A percentile compares a stretch with the other conserved stretches of the same genome.
These are phyloP conservation scores for Cyanistes caeruleus DNA, from an alignment of 2,113 vertebrate species.

Conservation along the genomic window DNA sequence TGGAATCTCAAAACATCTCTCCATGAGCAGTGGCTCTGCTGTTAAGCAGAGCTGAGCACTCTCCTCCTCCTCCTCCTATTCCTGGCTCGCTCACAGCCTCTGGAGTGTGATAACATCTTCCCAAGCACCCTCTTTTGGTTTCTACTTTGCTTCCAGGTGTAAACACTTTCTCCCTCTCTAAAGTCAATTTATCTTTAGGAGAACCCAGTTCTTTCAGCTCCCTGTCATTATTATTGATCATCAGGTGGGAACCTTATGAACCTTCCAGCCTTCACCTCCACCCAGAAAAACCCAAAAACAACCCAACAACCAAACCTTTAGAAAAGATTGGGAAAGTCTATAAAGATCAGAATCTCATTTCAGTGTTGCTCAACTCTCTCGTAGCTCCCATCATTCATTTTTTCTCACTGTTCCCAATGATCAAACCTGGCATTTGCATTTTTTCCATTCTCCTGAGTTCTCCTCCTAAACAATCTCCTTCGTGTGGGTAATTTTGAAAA, in stretches of 20 bases:
- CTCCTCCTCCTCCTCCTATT: neutral
- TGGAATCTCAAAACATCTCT: neutral
- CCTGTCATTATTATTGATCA: neutral
- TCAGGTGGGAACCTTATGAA: neutral
- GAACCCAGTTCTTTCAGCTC: neutral
- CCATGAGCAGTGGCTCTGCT: neutral
- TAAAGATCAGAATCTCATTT: conserved; percentile 38
- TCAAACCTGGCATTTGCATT: neutral
- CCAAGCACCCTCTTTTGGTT: neutral
- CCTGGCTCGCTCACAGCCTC: neutral
- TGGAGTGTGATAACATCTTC: neutral
- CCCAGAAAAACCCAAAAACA: neutral
- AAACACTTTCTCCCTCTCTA: conserved; percentile 3
- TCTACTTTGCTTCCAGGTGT: neutral
- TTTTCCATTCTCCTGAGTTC: neutral
- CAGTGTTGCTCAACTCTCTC: neutral
- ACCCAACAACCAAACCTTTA: neutral
- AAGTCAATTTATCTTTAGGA: neutral
- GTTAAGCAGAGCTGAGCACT: neutral
- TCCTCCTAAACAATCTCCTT: neutral
- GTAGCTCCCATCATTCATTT: neutral
- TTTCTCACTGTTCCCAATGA: neutral
- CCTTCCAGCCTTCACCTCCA: neutral
- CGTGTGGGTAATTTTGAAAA: neutral
- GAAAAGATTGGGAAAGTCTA: neutral